phyloP scores from a whole-genome alignment of 2,888 invertebrate species.

The Terebella lapidaria region DNA sequence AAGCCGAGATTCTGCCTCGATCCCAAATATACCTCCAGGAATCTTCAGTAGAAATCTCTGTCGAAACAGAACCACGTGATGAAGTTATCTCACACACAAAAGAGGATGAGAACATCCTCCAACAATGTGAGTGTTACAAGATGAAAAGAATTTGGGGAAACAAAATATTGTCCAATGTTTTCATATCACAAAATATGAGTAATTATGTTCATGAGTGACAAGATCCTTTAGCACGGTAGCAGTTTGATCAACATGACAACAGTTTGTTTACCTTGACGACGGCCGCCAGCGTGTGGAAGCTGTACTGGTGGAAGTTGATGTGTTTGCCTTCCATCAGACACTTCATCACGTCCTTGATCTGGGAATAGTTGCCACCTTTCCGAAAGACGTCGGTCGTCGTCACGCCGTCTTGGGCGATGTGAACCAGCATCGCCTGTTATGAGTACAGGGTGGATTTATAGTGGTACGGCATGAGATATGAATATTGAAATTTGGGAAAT shows the following conservation, averaged over 20 bases:
- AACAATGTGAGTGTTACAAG: too few relatives aligned
- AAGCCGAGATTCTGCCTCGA: constrained; percentile 81
- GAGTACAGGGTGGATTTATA: too few relatives aligned
- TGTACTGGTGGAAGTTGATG: constrained; percentile 48
- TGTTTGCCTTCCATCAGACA: constrained; percentile 47
- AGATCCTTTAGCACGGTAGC: too few relatives aligned
- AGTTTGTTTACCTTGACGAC: constrained; percentile 69
- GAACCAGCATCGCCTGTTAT: constrained; percentile 47
- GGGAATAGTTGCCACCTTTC: constrained; percentile 44
- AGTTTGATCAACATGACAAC: background rate
- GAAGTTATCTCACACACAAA: too few relatives aligned
- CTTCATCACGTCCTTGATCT: constrained; percentile 46
- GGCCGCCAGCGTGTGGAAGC: constrained; percentile 91
- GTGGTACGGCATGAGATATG: background rate
- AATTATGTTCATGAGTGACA: too few relatives aligned
- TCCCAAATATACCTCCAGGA: constrained; percentile 92
- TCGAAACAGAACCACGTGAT: too few relatives aligned
- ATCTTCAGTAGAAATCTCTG: constrained; percentile 91
- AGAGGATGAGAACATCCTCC: too few relatives aligned
- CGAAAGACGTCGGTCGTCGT: constrained; percentile 47
- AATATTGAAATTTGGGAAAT: too few relatives aligned
- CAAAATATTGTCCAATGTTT: too few relatives aligned
- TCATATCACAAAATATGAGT: too few relatives aligned
- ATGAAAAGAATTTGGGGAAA: too few relatives aligned
- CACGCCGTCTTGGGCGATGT: constrained; percentile 51